Evolutionary conservation across 1,140 invertebrate genomes (phyloP).

Genomic region (Euwallacea fornicatus): DNA sequence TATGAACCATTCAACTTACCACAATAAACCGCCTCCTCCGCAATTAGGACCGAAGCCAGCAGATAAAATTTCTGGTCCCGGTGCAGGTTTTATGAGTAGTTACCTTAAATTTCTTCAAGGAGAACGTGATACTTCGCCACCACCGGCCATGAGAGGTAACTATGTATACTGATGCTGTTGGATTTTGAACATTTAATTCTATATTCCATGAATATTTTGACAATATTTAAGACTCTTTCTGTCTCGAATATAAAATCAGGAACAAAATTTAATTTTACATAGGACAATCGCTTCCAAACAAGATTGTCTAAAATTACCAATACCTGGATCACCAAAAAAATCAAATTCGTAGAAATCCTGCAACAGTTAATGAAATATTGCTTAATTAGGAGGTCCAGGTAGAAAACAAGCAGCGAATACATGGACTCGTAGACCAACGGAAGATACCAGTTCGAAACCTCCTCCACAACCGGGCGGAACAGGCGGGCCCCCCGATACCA

Average conservation of each 20-base stretch:
- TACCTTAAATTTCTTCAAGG: conserved; percentile 83
- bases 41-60: conserved; percentile 54
- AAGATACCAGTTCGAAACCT: conserved; percentile 50
- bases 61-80: conserved; percentile 60
- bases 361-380: background rate
- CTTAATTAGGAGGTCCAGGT: conserved; percentile 25
- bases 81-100: conserved; percentile 80
- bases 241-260: no score
- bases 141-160: conserved; percentile 62
- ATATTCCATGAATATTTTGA: background rate
- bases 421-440: conserved; percentile 32
- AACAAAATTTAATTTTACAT: no score
- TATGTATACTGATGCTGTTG: background rate
- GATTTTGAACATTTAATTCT: background rate
- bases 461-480: conserved; percentile 47
- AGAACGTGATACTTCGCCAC: conserved; percentile 76
- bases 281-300: background rate
- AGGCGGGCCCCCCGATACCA: conserved; percentile 32
- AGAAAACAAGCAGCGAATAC: conserved; percentile 33
- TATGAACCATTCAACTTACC: conserved; percentile 42
- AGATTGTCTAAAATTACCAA: background rate
- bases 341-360: background rate
- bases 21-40: conserved; percentile 12
- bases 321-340: background rate
- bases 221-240: no score